Evolutionary conservation across 2,888 invertebrate species (phyloP).

Genomic region (Acanthococcus lagerstroemiae): DNA sequence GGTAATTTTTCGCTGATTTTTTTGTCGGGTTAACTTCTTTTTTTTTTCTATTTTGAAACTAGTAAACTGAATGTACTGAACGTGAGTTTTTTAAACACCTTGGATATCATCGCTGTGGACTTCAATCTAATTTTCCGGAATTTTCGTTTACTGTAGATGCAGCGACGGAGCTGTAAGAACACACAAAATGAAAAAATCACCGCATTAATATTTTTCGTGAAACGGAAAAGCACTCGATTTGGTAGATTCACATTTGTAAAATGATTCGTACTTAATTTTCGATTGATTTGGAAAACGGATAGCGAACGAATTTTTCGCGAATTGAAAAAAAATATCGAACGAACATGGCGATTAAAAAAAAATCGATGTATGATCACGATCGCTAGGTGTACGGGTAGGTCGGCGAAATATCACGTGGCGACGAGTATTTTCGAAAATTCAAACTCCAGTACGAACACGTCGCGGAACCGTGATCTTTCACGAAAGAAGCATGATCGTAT

Average conservation of each 20-base stretch:
- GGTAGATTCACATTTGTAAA: not conserved
- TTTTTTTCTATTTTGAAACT: not conserved
- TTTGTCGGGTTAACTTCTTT: not conserved
- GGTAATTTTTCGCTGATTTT: slow-evolving; percentile 3
- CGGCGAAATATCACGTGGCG: slow-evolving; percentile 7
- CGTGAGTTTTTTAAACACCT: not conserved
- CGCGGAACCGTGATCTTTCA: slow-evolving; percentile 20
- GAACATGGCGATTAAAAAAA: not conserved
- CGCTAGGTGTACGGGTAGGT: not conserved
- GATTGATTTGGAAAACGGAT: not conserved
- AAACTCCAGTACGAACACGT: slow-evolving; percentile 22
- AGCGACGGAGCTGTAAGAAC: not conserved
- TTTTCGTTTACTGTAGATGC: not conserved
- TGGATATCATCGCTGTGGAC: not conserved
- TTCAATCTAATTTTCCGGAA: not conserved
- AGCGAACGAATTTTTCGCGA: not conserved
- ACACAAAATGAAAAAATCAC: slow-evolving; percentile 1
- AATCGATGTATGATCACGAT: not conserved
- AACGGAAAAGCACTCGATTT: too few relatives aligned
- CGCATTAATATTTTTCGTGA: not conserved
- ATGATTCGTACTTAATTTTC: too few relatives aligned
- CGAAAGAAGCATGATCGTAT: slow-evolving; percentile 21
- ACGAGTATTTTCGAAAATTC: slow-evolving; percentile 12
- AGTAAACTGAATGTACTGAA: not conserved
- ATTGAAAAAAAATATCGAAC: not conserved